Percentiles rank a stretch among this genome's conserved stretches.
Conservation (phyloP, 1,140 invertebrate species). For the Heliconius himera region DNA sequence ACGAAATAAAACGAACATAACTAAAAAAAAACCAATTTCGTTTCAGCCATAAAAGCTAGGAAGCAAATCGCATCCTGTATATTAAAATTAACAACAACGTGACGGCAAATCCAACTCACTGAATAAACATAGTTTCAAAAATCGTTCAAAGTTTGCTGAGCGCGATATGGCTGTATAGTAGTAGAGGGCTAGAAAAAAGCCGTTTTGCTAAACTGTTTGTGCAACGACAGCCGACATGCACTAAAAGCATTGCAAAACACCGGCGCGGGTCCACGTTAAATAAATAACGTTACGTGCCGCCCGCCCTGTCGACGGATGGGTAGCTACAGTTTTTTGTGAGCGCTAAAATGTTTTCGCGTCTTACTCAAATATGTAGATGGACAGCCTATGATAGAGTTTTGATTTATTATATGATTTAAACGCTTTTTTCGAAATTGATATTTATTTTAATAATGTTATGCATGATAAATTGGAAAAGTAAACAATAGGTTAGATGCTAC, state of each 20-base stretch:
- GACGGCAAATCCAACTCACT: constrained; percentile 16
- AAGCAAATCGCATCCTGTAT: not conserved
- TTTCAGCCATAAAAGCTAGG: not conserved
- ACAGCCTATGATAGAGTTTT: not conserved
- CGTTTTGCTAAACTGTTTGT: constrained; percentile 70
- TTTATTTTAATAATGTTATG: too few species aligned
- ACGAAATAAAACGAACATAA: not conserved
- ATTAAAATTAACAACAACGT: constrained; percentile 6
- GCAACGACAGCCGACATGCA: constrained; percentile 55
- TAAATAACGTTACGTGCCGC: constrained; percentile 73
- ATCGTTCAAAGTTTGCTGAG: constrained; percentile 10
- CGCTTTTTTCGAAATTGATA: too few species aligned
- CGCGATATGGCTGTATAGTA: not conserved
- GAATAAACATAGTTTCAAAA: constrained; percentile 24
- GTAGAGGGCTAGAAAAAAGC: constrained; percentile 47
- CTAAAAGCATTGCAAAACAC: constrained; percentile 64
- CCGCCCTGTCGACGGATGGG: constrained; percentile 47
- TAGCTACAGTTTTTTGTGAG: constrained; percentile 46
- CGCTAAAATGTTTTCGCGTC: constrained; percentile 50
- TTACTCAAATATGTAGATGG: constrained; percentile 22
- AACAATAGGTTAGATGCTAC: not conserved
- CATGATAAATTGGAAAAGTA: not conserved
- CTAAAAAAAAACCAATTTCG: not conserved
- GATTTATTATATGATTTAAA: not conserved
- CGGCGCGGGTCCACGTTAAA: constrained; percentile 59